Conservation (phyloP, 1,140 invertebrate genomes). For the Spodoptera frugiperda region DNA sequence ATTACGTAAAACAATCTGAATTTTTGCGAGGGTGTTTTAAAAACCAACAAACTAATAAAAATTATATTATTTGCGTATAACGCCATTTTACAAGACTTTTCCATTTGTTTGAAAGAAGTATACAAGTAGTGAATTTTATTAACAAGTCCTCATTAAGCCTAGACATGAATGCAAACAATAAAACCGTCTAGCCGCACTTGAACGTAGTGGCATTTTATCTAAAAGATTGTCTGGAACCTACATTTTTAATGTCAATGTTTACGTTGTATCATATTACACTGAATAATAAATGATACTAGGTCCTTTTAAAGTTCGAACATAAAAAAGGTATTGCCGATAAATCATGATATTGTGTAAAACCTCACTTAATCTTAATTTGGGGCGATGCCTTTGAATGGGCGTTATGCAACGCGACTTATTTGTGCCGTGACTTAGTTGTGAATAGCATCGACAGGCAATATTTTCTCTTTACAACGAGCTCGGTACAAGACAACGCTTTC, state of each 20-base stretch:
- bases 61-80: neutral
- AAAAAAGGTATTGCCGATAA: conserved; percentile 45
- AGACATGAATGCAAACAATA: conserved; percentile 29
- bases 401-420: conserved; percentile 59
- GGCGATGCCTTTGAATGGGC: conserved; percentile 45
- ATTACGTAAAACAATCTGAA: neutral
- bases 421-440: conserved; percentile 66
- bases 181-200: neutral
- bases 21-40: neutral
- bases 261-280: conserved; percentile 13
- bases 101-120: conserved; percentile 27
- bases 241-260: conserved; percentile 29
- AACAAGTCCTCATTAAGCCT: conserved; percentile 28
- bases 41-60: conserved; percentile 17
- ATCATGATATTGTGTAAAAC: conserved; percentile 48
- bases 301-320: conserved; percentile 33
- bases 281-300: conserved; percentile 17
- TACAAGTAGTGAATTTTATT: conserved; percentile 7
- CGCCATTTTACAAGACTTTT: conserved; percentile 24
- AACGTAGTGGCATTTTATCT: neutral
- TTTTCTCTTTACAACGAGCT: conserved; percentile 68
- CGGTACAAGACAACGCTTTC: conserved; percentile 80
- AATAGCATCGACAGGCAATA: conserved; percentile 74
- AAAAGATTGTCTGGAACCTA: conserved; percentile 5
- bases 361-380: conserved; percentile 62